phyloP scores from a whole-genome alignment of 2,888 invertebrate genomes.

The Hirtodrosophila alboralis region DNA sequence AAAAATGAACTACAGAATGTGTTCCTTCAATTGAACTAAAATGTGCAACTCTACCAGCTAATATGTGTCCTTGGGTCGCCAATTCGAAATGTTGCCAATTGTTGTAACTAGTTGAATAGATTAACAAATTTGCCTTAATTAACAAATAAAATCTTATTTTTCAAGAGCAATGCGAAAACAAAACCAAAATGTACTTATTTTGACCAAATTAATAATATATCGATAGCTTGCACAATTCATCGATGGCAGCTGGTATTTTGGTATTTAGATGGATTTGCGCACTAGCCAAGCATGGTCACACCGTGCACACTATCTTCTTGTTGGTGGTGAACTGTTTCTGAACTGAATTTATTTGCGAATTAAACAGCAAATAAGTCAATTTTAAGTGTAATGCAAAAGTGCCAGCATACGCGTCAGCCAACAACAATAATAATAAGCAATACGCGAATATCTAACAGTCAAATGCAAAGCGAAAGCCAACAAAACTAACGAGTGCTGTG shows the following conservation, averaged over 20 bases:
- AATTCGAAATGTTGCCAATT: background rate
- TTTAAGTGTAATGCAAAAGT: conserved; percentile 47
- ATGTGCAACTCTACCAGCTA: too few relatives aligned
- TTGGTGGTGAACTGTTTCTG: conserved; percentile 58
- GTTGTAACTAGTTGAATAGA: background rate
- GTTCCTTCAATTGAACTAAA: too few relatives aligned
- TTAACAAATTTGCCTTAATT: background rate
- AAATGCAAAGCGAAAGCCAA: conserved; percentile 17
- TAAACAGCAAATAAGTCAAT: conserved; percentile 43
- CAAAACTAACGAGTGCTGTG: conserved; percentile 38
- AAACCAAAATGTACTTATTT: background rate
- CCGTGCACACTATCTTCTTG: conserved; percentile 43
- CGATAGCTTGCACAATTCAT: conserved; percentile 32
- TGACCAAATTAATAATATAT: conserved; percentile 5
- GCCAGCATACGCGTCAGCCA: conserved; percentile 49
- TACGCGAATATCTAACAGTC: conserved; percentile 19
- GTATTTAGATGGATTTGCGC: conserved; percentile 11
- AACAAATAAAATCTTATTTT: background rate
- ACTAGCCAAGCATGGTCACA: conserved; percentile 37
- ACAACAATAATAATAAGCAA: conserved; percentile 19
- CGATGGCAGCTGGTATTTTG: conserved; percentile 24
- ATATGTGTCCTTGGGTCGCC: conserved; percentile 24
- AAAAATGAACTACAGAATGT: too few relatives aligned
- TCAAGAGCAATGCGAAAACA: background rate
- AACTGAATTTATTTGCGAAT: conserved; percentile 55